Evolutionary conservation across 2,888 invertebrate genomes (phyloP), one percentile per base, ranked within the genome.

Genomic region (Synergus umbraculus): DNA sequence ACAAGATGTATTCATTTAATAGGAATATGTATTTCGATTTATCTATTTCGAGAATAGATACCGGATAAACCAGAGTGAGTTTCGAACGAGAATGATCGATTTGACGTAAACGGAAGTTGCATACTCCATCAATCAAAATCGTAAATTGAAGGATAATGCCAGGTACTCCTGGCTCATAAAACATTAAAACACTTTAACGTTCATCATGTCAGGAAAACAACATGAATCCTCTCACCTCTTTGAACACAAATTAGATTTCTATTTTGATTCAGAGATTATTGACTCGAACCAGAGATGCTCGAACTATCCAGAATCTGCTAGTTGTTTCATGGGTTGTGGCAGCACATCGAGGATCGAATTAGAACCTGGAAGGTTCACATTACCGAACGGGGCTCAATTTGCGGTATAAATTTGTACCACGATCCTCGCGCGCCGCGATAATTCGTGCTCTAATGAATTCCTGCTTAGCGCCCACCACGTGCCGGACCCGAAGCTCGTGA

Each of bases 401-500:
- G 69, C 8, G 69, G 69, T 73, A 54, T 73, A 37, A 73, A 73
- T 73, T 73, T 29, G 12, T 73, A 41, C 29, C 69, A 49, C 54
- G 69, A 73, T 73, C 37, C 63, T 63, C 29, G 29, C 63, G 22
- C 29, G 63, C 63, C 37, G 78, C 80, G 81, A 82, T 82, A 84
- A 84, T 81, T 84, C 80, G 78, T 81, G 63, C 80, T 44, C 67
- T 84, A 82, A 84, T 82, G 82, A 84, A 84, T 82, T 81, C 79
- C 79, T 82, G 84, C 84, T 84, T 82, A 82, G 81, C 67, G 77
- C 78, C 60, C 79, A 82, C 81, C 81, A 13, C n/a, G 29, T 37
- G n/a, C 54, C 49, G 60, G n/a, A 84, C 85, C 82, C 83, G 80
- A 65, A 79, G 81, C 80, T 82, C 76, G 78, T 79, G 77, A 81